Conservation (phyloP, 2,113 vertebrate genomes). For the Oplegnathus fasciatus region DNA sequence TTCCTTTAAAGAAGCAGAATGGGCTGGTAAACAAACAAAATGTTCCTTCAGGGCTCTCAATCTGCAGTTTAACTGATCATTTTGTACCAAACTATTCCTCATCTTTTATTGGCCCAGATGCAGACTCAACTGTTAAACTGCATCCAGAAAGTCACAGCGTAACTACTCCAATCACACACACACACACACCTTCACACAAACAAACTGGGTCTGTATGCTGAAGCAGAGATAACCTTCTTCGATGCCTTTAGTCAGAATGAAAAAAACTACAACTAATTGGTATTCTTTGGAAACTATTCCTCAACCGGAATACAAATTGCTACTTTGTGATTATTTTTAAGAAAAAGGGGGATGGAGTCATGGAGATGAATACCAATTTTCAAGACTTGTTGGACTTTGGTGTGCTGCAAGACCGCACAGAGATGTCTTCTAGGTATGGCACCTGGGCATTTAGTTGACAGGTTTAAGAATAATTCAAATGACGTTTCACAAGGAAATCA, state of each 20-base stretch:
- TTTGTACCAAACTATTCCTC: neutral
- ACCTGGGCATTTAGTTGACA: neutral
- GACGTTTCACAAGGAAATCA: neutral
- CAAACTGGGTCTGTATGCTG: neutral
- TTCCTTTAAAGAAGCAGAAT: neutral
- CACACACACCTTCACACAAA: slow-evolving; percentile 2
- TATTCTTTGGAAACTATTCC: slow-evolving; percentile 27
- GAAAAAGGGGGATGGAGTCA: neutral
- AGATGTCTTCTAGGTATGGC: neutral
- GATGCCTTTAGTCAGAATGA: slow-evolving; percentile 13
- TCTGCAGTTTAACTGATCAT: neutral
- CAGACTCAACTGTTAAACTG: neutral
- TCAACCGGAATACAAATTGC: slow-evolving; percentile 22
- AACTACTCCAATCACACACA: neutral
- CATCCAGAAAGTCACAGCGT: neutral
- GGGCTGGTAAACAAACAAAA: neutral
- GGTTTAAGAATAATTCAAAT: neutral
- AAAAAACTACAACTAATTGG: slow-evolving; percentile 31
- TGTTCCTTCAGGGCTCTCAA: slow-evolving; percentile 5
- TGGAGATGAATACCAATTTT: neutral
- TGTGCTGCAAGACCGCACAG: neutral
- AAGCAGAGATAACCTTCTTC: neutral
- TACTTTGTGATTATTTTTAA: slow-evolving; percentile 15
- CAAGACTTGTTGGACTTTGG: neutral
- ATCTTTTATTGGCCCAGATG: neutral